Base-by-base conservation (phyloP, 2,888 invertebrate genomes). In the Pasiphila rectangulata region DNA sequence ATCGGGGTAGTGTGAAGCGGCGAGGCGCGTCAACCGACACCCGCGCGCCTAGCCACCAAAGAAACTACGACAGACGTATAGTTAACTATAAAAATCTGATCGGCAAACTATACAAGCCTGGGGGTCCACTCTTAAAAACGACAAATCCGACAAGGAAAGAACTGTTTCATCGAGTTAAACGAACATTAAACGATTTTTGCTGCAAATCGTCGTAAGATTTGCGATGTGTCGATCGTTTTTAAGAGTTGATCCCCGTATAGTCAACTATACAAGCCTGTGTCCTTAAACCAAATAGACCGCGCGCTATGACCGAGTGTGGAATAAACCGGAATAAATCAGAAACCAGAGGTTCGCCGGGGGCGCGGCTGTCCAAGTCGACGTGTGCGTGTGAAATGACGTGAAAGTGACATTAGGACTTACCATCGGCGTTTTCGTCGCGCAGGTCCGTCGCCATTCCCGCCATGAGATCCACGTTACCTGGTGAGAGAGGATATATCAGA, bases 301-400 rank as follows among this genome's bases (percentile, higher is more conserved):
- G 79, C 82, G 79, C 79, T 79, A 56, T 41, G 36, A 41, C 50
- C 50, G 45, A 45, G 32, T 40, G 49, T 45, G 45, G 24, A 48
- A 44, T 32, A 49, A 34, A 51, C 70, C 59, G 63, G 70, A 78
- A 27, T n/a, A 6, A 32, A 9, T 17, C n/a, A n/a, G n/a, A 48
- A 35, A 53, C 71, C 59, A 63, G 70, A 78, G 83, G 82, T 80
- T 83, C 83, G 85, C 86, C 87, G 86, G 87, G 87, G 87, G 87
- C 87, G 87, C 87, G 87, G 87, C 85, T 86, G 87, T 85, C 83
- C 84, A 85, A 85, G 77, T 83, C 83, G 84, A 83, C 83, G 75
- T 81, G 86, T 85, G 85, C 84, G 80, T 85, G 86, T 83, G 78
- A 82, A 59, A 82, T 83, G 80, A 78, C 69, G 78, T 83, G 79